Percentiles rank a stretch among this genome's conserved stretches.
These are phyloP conservation scores for Neoarius graeffei DNA, from an alignment of 2,113 vertebrate species.

Conservation along the genomic window DNA sequence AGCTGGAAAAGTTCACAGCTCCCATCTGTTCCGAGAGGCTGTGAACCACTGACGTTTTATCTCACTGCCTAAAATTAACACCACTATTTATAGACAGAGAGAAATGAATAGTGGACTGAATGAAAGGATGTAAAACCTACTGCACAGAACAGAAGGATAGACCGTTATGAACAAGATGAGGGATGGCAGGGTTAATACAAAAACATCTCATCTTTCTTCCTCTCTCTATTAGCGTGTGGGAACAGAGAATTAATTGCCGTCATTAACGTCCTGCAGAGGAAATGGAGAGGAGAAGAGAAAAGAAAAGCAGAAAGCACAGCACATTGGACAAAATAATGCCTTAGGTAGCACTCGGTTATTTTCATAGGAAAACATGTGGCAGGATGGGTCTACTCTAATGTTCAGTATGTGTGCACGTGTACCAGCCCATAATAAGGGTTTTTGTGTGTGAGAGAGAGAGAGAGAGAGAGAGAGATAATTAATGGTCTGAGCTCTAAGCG, in stretches of 20 bases:
- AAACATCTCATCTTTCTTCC: constrained; percentile 55
- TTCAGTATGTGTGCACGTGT: constrained; percentile 7
- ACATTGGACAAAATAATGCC: constrained; percentile 56
- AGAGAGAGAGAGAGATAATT: constrained; percentile 77
- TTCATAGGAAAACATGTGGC: constrained; percentile 28
- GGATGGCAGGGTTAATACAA: constrained; percentile 49
- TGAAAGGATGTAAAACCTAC: neutral
- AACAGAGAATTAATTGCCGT: constrained; percentile 66
- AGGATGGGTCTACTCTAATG: constrained; percentile 49
- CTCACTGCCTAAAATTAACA: constrained; percentile 74
- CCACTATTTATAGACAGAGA: constrained; percentile 70
- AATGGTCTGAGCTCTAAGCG: constrained; percentile 73
- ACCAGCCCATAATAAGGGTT: constrained; percentile 2
- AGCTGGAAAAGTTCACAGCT: constrained; percentile 71
- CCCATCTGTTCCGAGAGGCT: constrained; percentile 58
- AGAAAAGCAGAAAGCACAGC: neutral
- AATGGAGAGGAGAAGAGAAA: constrained; percentile 23
- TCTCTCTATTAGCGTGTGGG: constrained; percentile 25
- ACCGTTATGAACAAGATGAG: constrained; percentile 9
- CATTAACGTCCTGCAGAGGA: constrained; percentile 62
- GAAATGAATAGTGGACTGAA: neutral
- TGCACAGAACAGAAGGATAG: neutral
- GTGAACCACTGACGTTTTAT: constrained; percentile 62
- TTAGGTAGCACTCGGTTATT: constrained; percentile 50
- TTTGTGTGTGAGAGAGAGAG: constrained; percentile 37